A percentile compares a stretch with the other conserved stretches of the same genome.
phyloP scores from a whole-genome alignment of 1,140 invertebrate genomes.

The Brachionus rotundiformis region DNA sequence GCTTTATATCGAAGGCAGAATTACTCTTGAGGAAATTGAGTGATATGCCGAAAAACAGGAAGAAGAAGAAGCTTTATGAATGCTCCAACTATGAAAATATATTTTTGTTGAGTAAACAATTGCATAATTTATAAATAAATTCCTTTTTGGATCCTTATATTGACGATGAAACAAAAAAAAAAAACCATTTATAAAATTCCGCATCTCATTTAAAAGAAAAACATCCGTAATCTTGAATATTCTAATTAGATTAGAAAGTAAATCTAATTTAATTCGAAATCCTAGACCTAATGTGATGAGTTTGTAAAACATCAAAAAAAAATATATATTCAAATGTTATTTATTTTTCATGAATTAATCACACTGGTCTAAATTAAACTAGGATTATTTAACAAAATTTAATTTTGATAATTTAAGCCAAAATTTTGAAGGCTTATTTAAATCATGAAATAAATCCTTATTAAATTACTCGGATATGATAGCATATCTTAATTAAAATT shows the following conservation, averaged over 20 bases:
- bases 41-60: not conserved
- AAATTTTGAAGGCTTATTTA: no score
- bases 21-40: not conserved
- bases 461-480: not conserved
- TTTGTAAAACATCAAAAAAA: not conserved
- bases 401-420: no score
- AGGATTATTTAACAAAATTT: not conserved
- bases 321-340: not conserved
- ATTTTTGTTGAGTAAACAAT: not conserved
- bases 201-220: not conserved
- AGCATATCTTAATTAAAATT: not conserved
- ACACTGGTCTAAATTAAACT: not conserved
- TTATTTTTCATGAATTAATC: not conserved
- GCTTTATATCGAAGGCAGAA: not conserved
- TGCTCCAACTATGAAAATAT: not conserved
- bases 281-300: not conserved
- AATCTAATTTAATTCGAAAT: not conserved
- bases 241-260: not conserved
- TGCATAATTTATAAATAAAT: not conserved
- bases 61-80: not conserved
- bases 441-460: not conserved
- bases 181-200: not conserved
- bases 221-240: slow-evolving; percentile 13
- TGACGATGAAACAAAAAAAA: no score
- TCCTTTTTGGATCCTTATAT: not conserved